phyloP scores from a whole-genome alignment of 2,888 invertebrate genomes.

The Aphidoletes aphidimyza region DNA sequence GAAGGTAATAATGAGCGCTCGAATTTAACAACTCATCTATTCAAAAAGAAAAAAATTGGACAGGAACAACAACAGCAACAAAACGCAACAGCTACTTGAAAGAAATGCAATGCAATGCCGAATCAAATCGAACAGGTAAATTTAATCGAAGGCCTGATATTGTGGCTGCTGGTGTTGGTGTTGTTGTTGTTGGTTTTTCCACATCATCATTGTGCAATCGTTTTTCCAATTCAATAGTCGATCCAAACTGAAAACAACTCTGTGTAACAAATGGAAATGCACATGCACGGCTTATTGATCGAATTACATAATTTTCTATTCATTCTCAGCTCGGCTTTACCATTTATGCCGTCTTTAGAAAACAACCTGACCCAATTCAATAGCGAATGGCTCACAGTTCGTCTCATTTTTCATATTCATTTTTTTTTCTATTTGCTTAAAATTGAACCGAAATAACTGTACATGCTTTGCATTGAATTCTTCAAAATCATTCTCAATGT shows the following conservation, averaged over 20 bases:
- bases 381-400: slow-evolving; percentile 21
- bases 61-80: not conserved
- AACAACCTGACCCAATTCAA: slow-evolving; percentile 51
- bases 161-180: no score
- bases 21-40: slow-evolving; percentile 46
- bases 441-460: slow-evolving; percentile 15
- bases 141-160: slow-evolving; percentile 16
- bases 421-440: not conserved
- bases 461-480: not conserved
- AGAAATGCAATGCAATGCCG: slow-evolving; percentile 37
- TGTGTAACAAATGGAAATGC: slow-evolving; percentile 17
- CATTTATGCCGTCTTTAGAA: slow-evolving; percentile 31
- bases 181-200: not conserved
- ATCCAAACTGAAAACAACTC: not conserved
- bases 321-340: slow-evolving; percentile 34
- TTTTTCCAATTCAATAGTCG: slow-evolving; percentile 39
- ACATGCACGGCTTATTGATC: slow-evolving; percentile 37
- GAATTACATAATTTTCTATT: slow-evolving; percentile 42
- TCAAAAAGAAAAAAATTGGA: slow-evolving; percentile 23
- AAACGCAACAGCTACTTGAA: not conserved
- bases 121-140: slow-evolving; percentile 38
- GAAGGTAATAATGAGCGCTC: slow-evolving; percentile 47
- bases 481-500: not conserved
- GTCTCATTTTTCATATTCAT: slow-evolving; percentile 46
- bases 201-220: slow-evolving; percentile 35